phyloP scores from a whole-genome alignment of 2,888 invertebrate species.

The Xanthia icteritia region DNA sequence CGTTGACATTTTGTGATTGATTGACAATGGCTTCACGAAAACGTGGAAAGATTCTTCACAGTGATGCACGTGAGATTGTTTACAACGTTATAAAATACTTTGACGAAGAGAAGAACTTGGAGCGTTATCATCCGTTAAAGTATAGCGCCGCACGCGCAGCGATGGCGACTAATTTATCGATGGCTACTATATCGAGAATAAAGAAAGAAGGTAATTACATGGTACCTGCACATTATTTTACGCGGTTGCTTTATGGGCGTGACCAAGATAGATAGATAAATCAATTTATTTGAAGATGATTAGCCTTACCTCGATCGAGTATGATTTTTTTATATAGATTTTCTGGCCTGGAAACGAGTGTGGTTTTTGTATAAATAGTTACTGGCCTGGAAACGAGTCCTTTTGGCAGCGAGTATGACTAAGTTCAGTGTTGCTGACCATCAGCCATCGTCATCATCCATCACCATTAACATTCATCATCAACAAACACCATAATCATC shows the following conservation, averaged over 20 bases:
- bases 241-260: conserved; percentile 30
- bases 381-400: conserved; percentile 2
- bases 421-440: conserved; percentile 32
- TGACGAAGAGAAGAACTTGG: conserved; percentile 37
- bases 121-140: conserved; percentile 30
- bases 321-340: conserved; percentile 8
- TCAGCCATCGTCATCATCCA: conserved; percentile 32
- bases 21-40: conserved; percentile 43
- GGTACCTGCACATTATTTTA: conserved; percentile 32
- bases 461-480: conserved; percentile 14
- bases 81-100: conserved; percentile 46
- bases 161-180: conserved; percentile 31
- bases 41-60: conserved; percentile 42
- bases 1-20: conserved; percentile 35
- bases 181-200: conserved; percentile 23
- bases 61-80: conserved; percentile 37
- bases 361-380: too few relatives aligned
- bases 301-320: conserved; percentile 27
- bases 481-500: conserved; percentile 26
- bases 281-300: conserved; percentile 16
- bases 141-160: conserved; percentile 29
- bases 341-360: too few relatives aligned
- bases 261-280: conserved; percentile 26
- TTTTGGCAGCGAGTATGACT: conserved; percentile 28
- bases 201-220: conserved; percentile 22